A percentile compares a stretch with the other conserved stretches of the same genome.
Evolutionary conservation across 2,888 invertebrate species (phyloP).

Genomic region (Eupithecia exiguata): DNA sequence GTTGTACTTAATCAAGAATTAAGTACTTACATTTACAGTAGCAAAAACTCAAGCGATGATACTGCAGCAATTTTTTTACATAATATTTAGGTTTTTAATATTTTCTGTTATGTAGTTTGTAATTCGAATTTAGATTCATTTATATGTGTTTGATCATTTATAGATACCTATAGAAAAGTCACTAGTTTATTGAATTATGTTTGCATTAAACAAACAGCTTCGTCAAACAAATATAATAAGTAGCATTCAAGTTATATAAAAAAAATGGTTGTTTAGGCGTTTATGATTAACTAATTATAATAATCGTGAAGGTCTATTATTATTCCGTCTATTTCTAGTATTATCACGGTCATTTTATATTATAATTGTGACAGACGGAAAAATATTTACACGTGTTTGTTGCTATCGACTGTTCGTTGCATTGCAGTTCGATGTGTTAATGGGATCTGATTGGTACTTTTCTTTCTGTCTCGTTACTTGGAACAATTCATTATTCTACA

Average conservation of each 20-base stretch:
- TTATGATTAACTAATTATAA: conserved; percentile 10
- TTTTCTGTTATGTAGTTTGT: background rate
- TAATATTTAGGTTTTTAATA: background rate
- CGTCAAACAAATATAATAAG: no score
- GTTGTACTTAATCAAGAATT: background rate
- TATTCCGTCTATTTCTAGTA: background rate
- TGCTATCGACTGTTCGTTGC: conserved; percentile 1
- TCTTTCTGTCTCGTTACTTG: background rate
- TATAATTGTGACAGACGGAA: conserved; percentile 10
- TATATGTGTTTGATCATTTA: background rate
- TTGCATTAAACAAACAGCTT: no score
- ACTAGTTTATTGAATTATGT: background rate
- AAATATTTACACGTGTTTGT: conserved; percentile 12
- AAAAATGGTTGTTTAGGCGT: background rate
- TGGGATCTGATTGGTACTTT: background rate
- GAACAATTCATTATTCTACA: background rate
- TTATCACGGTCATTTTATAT: background rate
- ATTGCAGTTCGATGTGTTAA: background rate
- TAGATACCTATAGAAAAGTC: background rate
- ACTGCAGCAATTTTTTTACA: background rate
- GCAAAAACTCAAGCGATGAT: background rate
- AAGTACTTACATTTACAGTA: background rate
- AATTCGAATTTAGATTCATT: background rate
- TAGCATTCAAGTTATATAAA: no score
- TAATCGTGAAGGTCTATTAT: background rate